A percentile compares a stretch with the other conserved stretches of the same genome.
Conservation (phyloP, 2,797 vertebrate species). For the Thaleichthys pacificus region DNA sequence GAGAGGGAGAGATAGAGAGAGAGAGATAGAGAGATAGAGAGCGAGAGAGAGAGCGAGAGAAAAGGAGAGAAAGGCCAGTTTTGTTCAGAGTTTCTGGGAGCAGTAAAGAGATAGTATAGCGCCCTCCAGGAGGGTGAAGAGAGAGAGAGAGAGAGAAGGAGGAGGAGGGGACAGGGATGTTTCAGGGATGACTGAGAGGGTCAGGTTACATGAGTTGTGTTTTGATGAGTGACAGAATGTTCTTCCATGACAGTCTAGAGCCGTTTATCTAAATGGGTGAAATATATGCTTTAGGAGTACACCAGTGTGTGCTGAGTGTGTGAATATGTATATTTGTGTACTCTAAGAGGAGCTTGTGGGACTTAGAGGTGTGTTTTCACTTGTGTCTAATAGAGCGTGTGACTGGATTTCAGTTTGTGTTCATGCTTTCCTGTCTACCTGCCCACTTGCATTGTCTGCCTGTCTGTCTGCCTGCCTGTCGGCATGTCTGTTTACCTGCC, state of each 20-base stretch:
- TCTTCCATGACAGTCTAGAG: conserved; percentile 57
- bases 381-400: conserved; percentile 2
- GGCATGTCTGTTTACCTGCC: conserved; percentile 31
- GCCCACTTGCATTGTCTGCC: conserved; percentile 14
- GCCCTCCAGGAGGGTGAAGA: conserved; percentile 56
- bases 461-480: conserved; percentile 16
- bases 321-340: conserved; percentile 25
- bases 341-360: conserved; percentile 49
- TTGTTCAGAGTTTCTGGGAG: conserved; percentile 54
- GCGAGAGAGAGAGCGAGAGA: conserved; percentile 37
- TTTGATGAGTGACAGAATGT: conserved; percentile 71
- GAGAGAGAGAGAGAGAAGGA: too few relatives aligned
- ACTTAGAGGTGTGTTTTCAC: background rate
- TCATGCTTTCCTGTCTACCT: conserved; percentile 19
- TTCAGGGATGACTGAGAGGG: conserved; percentile 67
- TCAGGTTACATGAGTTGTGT: conserved; percentile 71
- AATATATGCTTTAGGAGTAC: conserved; percentile 44
- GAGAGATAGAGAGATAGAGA: background rate
- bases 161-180: conserved; percentile 52
- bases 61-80: conserved; percentile 21
- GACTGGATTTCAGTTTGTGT: background rate
- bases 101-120: conserved; percentile 60
- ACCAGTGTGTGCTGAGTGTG: conserved; percentile 27
- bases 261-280: conserved; percentile 51
- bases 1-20: conserved; percentile 39